A percentile compares a stretch with the other conserved stretches of the same genome.
Conservation (phyloP, 1,140 invertebrate genomes). For the Brachionus rotundiformis region DNA sequence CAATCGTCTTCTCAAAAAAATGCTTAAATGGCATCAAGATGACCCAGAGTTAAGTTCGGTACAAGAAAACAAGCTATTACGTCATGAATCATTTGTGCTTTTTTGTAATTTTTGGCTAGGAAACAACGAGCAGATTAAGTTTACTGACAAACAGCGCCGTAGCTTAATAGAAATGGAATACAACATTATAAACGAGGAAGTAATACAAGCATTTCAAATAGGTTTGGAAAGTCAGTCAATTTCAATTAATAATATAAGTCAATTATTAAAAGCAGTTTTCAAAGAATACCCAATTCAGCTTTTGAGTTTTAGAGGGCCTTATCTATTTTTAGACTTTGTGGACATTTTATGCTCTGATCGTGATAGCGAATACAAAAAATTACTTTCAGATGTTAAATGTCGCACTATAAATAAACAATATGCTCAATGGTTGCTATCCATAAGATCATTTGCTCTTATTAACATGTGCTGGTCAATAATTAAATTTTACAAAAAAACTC, state of each 20-base stretch:
- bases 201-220: constrained; percentile 60
- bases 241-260: constrained; percentile 55
- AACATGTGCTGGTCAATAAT: constrained; percentile 61
- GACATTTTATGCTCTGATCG: constrained; percentile 61
- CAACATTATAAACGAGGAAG: constrained; percentile 60
- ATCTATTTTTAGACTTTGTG: constrained; percentile 61
- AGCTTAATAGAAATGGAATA: constrained; percentile 62
- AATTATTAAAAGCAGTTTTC: constrained; percentile 59
- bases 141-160: constrained; percentile 58
- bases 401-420: constrained; percentile 61
- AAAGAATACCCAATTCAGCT: constrained; percentile 61
- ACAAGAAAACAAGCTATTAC: not conserved
- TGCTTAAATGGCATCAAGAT: constrained; percentile 56
- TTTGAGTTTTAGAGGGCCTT: constrained; percentile 57
- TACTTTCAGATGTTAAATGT: constrained; percentile 61
- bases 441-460: constrained; percentile 60
- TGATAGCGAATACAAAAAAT: constrained; percentile 57
- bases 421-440: constrained; percentile 61
- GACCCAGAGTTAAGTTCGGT: constrained; percentile 54
- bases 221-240: constrained; percentile 58
- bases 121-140: constrained; percentile 54
- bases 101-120: constrained; percentile 64
- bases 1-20: constrained; percentile 57
- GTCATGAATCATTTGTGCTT: constrained; percentile 56
- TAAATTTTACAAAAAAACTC: constrained; percentile 60